Percentiles rank a stretch among this genome's conserved stretches.
Conservation (phyloP, 2,888 invertebrate genomes). For the Cremastinae sp. region DNA sequence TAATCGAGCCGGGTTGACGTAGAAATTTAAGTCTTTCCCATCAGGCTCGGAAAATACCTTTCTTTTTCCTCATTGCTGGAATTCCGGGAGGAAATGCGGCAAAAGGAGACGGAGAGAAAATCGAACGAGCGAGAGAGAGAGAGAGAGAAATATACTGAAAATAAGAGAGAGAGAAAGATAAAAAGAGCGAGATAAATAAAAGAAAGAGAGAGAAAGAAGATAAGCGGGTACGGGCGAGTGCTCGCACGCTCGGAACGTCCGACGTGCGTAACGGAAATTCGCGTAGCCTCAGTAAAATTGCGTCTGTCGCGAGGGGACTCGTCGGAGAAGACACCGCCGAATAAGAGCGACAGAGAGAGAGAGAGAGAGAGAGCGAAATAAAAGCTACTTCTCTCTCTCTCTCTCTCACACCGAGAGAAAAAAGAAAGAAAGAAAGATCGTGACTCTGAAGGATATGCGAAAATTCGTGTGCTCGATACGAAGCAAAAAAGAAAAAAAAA, state of each 20-base stretch:
- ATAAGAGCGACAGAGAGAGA: too few relatives aligned
- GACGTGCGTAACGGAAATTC: conserved; percentile 60
- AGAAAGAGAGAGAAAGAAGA: neutral
- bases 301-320: conserved; percentile 48
- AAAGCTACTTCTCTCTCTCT: too few relatives aligned
- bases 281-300: conserved; percentile 59
- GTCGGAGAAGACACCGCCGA: conserved; percentile 3
- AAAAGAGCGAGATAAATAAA: neutral
- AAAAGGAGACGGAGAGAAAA: conserved; percentile 11
- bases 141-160: neutral
- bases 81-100: neutral
- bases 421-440: neutral
- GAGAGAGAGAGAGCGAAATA: neutral
- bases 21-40: too few relatives aligned
- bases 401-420: neutral
- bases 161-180: conserved; percentile 16
- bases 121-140: conserved; percentile 8
- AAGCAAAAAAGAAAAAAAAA: too few relatives aligned
- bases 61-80: neutral
- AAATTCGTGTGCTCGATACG: too few relatives aligned
- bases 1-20: too few relatives aligned
- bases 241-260: conserved; percentile 46
- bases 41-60: neutral
- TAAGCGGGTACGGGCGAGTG: conserved; percentile 36
- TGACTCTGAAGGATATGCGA: too few relatives aligned